phyloP scores from a whole-genome alignment of 1,140 invertebrate species.

The Leptopilina clavipes region DNA sequence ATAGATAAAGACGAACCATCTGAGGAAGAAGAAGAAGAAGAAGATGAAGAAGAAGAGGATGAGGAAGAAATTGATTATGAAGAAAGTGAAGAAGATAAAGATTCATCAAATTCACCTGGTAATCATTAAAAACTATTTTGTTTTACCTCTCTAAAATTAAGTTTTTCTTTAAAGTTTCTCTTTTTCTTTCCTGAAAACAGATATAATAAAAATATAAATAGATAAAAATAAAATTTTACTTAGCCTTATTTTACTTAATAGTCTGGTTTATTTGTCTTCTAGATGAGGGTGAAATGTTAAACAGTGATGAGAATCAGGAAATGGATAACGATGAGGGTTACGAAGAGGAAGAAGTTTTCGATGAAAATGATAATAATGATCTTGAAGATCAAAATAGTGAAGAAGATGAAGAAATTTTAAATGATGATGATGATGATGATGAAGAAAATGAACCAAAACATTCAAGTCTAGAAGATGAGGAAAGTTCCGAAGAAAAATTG shows the following conservation, averaged over 20 bases:
- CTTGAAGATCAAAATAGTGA: conserved; percentile 68
- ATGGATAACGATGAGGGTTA: conserved; percentile 63
- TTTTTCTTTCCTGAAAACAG: no score
- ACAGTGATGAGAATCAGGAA: conserved; percentile 43
- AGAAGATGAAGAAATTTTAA: conserved; percentile 54
- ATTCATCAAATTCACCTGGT: conserved; percentile 51
- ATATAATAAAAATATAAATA: no score
- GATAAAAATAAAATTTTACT: neutral
- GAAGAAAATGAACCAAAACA: conserved; percentile 17
- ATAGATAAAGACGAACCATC: conserved; percentile 55
- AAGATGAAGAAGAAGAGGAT: conserved; percentile 63
- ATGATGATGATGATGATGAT: no score
- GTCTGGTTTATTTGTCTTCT: neutral
- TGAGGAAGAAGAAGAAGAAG: no score
- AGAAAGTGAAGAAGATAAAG: conserved; percentile 56
- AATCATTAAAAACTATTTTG: no score
- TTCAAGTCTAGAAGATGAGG: conserved; percentile 42
- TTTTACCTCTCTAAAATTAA: no score
- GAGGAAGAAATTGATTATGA: conserved; percentile 46
- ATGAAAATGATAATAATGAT: conserved; percentile 56
- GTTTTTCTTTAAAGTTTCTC: no score
- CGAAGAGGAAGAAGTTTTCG: conserved; percentile 57
- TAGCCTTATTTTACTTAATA: neutral
- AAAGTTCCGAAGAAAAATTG: conserved; percentile 60
- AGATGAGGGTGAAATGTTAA: conserved; percentile 63